Conservation (phyloP, 2,113 vertebrate species). For the Tichodroma muraria region DNA sequence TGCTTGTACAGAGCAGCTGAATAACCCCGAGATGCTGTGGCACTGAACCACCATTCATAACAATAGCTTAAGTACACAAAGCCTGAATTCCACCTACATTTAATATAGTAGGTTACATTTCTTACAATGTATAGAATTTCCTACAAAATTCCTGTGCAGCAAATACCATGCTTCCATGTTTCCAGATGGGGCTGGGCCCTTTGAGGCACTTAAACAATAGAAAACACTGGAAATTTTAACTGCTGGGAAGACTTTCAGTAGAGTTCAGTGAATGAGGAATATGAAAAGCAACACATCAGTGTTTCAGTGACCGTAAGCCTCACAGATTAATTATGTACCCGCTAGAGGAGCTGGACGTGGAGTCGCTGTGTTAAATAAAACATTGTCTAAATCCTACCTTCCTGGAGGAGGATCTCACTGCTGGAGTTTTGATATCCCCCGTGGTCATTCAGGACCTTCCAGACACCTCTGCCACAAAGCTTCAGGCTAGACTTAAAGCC, state of each 20-base stretch:
- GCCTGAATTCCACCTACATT: not conserved
- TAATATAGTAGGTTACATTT: not conserved
- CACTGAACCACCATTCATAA: not conserved
- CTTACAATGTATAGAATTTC: not conserved
- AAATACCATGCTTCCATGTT: not conserved
- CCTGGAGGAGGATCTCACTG: not conserved
- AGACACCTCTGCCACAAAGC: not conserved
- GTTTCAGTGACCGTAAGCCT: not conserved
- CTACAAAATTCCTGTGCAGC: not conserved
- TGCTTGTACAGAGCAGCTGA: not conserved
- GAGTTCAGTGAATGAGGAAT: not conserved
- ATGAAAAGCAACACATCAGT: not conserved
- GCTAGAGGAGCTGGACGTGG: not conserved
- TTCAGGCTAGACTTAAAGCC: not conserved
- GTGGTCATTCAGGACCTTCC: not conserved
- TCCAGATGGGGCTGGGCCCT: not conserved
- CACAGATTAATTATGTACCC: not conserved
- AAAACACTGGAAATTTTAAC: not conserved
- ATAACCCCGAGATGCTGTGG: not conserved
- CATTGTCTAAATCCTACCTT: not conserved
- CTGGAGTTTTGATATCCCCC: not conserved
- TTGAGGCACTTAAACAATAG: not conserved
- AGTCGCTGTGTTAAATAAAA: not conserved
- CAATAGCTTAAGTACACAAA: not conserved
- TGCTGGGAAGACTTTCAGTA: not conserved